Conservation (phyloP, 53 echinoderm and acorn worm genomes). For the Arbacia lixula region DNA sequence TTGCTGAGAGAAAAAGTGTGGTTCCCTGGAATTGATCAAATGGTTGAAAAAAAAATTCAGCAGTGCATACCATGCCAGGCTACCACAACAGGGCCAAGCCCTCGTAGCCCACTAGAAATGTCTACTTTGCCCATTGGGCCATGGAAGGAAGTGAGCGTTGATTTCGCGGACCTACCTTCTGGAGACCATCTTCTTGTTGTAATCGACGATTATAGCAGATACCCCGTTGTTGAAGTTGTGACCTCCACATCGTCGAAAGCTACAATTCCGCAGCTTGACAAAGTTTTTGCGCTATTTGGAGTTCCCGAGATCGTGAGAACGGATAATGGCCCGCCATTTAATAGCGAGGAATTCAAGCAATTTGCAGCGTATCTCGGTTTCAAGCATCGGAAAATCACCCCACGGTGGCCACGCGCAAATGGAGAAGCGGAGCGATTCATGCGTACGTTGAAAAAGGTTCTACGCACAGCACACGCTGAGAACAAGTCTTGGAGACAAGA, state of each 20-base stretch:
- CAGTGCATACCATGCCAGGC: slow-evolving; percentile 72
- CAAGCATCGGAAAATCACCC: slow-evolving; percentile 66
- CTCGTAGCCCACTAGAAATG: slow-evolving; percentile 69
- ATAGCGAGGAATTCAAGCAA: slow-evolving; percentile 60
- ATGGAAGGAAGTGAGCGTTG: slow-evolving; percentile 77
- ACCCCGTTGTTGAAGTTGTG: slow-evolving; percentile 24
- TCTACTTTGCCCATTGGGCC: slow-evolving; percentile 55
- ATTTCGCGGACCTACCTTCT: slow-evolving; percentile 70
- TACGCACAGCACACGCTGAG: slow-evolving; percentile 61
- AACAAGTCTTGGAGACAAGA: background rate
- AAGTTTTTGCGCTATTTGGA: slow-evolving; percentile 28
- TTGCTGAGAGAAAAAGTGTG: slow-evolving; percentile 74
- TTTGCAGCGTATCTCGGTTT: slow-evolving; percentile 72
- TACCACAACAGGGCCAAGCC: no score
- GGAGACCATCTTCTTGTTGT: slow-evolving; percentile 73
- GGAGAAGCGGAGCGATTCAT: slow-evolving; percentile 68
- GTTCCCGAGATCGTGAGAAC: slow-evolving; percentile 60
- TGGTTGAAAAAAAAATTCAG: slow-evolving; percentile 56
- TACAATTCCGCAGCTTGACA: slow-evolving; percentile 3
- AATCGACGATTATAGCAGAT: slow-evolving; percentile 34
- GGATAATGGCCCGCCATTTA: slow-evolving; percentile 81
- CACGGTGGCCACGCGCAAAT: slow-evolving; percentile 68
- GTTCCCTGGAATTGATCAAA: slow-evolving; percentile 63
- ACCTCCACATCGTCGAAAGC: slow-evolving; percentile 11
- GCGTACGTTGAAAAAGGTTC: slow-evolving; percentile 64